Evolutionary conservation across 2,113 vertebrate species (phyloP), one percentile per base, ranked within the genome.

Genomic region (Trichomycterus rosablanca): DNA sequence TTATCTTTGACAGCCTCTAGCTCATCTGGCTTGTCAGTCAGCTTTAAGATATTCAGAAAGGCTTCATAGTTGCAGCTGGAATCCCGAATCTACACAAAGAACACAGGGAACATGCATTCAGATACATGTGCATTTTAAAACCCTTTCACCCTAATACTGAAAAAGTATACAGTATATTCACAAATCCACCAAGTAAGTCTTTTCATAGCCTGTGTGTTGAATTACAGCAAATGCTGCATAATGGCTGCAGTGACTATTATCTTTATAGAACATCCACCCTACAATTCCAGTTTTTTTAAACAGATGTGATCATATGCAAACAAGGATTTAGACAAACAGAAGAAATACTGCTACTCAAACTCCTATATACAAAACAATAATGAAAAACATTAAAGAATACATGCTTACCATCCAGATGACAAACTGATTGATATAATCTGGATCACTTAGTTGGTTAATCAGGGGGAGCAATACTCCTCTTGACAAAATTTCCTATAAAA

Each of bases 401-500:
- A n/a, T n/a, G n/a, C 91, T 88, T 84, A 99, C 95, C 96, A 98
- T 97, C 94, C 96, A 98, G 89, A 98, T 94, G 81, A 98, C 86
- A 89, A 97, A 97, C 83, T 99, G 96, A 88, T 99, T 99, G 89
- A 99, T 97, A 89, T 98, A 99, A 90, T 99, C 96, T 72, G 96
- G 96, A 88, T 99, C 96, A 80, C 95, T 97, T 76, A 98, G 91
- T 86, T 97, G 94, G 84, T 94, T 93, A 86, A 99, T 93, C 83
- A 98, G 84, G 74, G 96, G 96, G 85, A 98, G 93, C 73, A 99
- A 87, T 82, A 98, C 90, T 79, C 96, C 94, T 84, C 89, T 90
- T 8, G 94, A 93, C 84, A 99, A 83, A 80, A 97, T 94, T 90
- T 99, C 95, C 96, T 98, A 10, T 3, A 15, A 16, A 15, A 16